Conservation (phyloP, 2,113 vertebrate species). For the Dasyprocta punctata region DNA sequence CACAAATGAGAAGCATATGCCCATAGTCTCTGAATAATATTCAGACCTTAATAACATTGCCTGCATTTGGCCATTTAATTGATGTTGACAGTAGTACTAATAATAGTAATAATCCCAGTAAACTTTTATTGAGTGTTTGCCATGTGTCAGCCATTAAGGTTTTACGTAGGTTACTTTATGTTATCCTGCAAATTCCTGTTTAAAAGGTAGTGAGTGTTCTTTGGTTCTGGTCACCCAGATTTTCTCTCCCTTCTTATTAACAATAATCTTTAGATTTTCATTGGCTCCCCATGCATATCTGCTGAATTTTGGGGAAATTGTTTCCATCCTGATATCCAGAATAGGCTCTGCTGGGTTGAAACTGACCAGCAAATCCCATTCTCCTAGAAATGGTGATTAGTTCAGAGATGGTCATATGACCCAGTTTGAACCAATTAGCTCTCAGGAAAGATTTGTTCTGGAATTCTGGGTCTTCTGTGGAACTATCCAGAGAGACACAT, state of each 20-base stretch:
- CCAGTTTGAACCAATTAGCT: background rate
- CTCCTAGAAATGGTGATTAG: background rate
- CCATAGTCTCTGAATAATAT: constrained; percentile 49
- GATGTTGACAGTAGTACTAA: constrained; percentile 65
- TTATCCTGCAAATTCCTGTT: background rate
- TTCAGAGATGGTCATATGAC: constrained; percentile 3
- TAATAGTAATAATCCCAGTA: constrained; percentile 63
- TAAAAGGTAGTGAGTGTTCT: background rate
- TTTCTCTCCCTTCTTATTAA: constrained; percentile 16
- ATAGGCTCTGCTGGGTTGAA: background rate
- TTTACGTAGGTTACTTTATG: constrained; percentile 52
- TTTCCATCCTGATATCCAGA: background rate
- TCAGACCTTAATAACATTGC: constrained; percentile 59
- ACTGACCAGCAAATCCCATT: background rate
- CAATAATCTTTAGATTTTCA: background rate
- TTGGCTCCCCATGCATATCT: background rate
- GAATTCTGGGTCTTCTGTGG: background rate
- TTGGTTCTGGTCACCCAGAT: background rate
- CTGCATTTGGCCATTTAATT: constrained; percentile 57
- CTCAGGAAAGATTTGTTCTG: background rate
- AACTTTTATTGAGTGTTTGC: constrained; percentile 67
- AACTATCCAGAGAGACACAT: background rate
- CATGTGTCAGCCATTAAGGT: constrained; percentile 25
- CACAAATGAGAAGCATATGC: constrained; percentile 75
- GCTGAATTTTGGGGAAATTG: background rate